These are phyloP conservation scores for Phodopus roborovskii DNA, from an alignment of 2,113 vertebrate genomes.

Conservation along the genomic window DNA sequence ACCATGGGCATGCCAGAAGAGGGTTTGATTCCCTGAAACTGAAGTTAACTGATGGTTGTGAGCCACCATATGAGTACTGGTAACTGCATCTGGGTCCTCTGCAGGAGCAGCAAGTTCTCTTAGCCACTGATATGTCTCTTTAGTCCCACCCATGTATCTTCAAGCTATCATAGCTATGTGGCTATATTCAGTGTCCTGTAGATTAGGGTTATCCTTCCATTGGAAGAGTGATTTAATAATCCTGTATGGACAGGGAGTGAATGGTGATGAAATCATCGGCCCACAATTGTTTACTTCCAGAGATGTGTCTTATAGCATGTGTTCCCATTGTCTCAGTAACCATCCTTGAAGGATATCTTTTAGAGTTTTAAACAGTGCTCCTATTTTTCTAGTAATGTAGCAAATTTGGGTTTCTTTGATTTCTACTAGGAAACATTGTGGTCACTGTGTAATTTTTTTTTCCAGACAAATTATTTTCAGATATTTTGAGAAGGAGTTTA, in stretches of 20 bases:
- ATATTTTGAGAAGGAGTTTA: conserved; percentile 24
- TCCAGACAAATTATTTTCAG: conserved; percentile 23
- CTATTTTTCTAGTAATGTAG: neutral
- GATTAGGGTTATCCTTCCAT: neutral
- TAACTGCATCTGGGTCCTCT: neutral
- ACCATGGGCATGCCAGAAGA: neutral
- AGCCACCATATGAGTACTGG: neutral
- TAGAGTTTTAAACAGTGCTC: neutral
- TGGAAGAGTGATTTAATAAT: conserved; percentile 1
- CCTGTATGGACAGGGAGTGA: neutral
- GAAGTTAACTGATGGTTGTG: neutral
- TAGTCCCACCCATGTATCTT: neutral
- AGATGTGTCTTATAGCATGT: neutral
- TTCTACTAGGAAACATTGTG: neutral
- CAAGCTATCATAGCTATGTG: neutral
- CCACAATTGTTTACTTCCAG: conserved; percentile 8
- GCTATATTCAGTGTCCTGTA: neutral
- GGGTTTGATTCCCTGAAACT: neutral
- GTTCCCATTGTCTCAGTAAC: neutral
- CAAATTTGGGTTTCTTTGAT: neutral
- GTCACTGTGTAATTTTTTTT: neutral
- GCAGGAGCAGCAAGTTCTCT: neutral
- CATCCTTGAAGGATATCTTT: neutral
- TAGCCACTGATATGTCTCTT: neutral
- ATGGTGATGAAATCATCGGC: neutral